Conservation (phyloP, 2,888 invertebrate genomes). For the Bimastos eiseni region DNA sequence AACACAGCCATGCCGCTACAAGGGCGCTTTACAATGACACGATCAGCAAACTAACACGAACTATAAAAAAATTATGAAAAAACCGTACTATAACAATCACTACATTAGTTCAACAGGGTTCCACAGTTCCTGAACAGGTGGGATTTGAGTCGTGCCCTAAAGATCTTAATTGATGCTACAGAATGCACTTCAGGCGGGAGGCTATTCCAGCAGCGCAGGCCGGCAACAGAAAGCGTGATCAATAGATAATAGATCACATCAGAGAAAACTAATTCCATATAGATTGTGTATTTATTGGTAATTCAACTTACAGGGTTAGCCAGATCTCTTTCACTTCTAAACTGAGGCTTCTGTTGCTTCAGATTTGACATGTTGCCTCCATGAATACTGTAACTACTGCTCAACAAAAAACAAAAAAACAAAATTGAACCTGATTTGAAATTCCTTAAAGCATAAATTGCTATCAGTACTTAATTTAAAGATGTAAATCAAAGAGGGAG, state of each 20-base stretch:
- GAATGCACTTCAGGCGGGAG: too few relatives aligned
- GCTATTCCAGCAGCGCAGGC: too few relatives aligned
- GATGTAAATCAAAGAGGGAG: neutral
- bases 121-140: too few relatives aligned
- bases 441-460: neutral
- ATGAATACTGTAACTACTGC: neutral
- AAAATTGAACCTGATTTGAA: neutral
- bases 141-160: too few relatives aligned
- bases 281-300: neutral
- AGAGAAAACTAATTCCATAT: neutral
- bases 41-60: too few relatives aligned
- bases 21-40: too few relatives aligned
- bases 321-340: constrained; percentile 16
- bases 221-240: too few relatives aligned
- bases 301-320: neutral
- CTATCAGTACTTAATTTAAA: neutral
- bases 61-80: too few relatives aligned
- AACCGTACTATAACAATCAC: too few relatives aligned
- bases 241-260: neutral
- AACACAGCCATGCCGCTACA: too few relatives aligned
- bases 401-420: neutral
- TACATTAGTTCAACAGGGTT: too few relatives aligned
- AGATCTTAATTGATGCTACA: too few relatives aligned
- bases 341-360: neutral
- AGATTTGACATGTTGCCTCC: neutral